Percentiles rank a stretch among this genome's conserved stretches.
These are phyloP conservation scores for Xenotilapia caudafasciata DNA, from an alignment of 2,113 vertebrate species.

Conservation along the genomic window DNA sequence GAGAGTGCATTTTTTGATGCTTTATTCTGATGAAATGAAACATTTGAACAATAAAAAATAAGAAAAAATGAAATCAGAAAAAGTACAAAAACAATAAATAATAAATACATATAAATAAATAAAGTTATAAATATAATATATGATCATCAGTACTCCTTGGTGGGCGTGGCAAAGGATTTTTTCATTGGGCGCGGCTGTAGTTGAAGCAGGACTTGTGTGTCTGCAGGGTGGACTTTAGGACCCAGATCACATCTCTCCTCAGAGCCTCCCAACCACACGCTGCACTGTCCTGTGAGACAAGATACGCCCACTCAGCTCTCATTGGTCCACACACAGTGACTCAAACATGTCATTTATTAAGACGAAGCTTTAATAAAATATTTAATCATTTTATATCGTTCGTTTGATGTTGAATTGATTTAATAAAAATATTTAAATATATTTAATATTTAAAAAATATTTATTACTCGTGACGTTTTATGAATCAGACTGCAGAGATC, in stretches of 20 bases:
- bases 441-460: too few relatives aligned
- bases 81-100: not conserved
- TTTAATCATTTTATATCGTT: not conserved
- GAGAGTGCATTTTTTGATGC: not conserved
- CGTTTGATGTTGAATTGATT: not conserved
- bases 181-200: not conserved
- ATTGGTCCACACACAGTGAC: not conserved
- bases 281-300: conserved; percentile 11
- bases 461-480: not conserved
- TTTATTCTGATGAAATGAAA: not conserved
- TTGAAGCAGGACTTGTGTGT: not conserved
- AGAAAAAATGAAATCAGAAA: not conserved
- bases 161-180: not conserved
- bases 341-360: not conserved
- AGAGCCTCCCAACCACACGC: conserved; percentile 38
- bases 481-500: not conserved
- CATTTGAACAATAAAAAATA: not conserved
- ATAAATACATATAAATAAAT: conserved; percentile 3
- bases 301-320: not conserved
- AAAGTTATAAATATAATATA: not conserved
- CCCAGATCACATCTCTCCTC: conserved; percentile 8
- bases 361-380: not conserved
- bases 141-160: not conserved
- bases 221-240: not conserved
- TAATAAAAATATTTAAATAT: not conserved